Percentiles rank a stretch among this genome's conserved stretches.
These are phyloP conservation scores for Antechinus stuartii DNA, from an alignment of 2,113 vertebrate species.

Conservation along the genomic window DNA sequence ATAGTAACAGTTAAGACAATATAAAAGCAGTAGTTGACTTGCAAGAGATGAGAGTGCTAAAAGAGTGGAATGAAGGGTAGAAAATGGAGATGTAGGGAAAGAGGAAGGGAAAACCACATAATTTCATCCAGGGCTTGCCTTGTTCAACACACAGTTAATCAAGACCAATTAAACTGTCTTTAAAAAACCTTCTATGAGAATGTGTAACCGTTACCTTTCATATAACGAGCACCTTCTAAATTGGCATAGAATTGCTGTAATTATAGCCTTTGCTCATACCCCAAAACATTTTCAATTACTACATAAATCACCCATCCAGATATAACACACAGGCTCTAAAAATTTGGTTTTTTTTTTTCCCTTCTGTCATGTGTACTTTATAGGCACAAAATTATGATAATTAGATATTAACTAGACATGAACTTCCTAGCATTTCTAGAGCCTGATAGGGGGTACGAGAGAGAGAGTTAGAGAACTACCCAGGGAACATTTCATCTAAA, in stretches of 20 bases:
- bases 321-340: conserved; percentile 49
- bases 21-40: background rate
- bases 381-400: background rate
- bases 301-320: conserved; percentile 58
- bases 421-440: conserved; percentile 29
- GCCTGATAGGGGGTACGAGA: background rate
- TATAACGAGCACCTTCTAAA: conserved; percentile 35
- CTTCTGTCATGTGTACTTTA: conserved; percentile 19
- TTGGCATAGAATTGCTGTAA: conserved; percentile 16
- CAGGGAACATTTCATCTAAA: background rate
- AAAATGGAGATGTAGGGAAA: background rate
- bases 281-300: conserved; percentile 57
- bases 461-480: conserved; percentile 16
- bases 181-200: conserved; percentile 30
- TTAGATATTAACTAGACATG: conserved; percentile 14
- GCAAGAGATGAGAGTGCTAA: background rate
- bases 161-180: conserved; percentile 31
- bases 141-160: conserved; percentile 44
- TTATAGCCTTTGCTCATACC: conserved; percentile 30
- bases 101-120: background rate
- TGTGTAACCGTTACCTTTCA: conserved; percentile 25
- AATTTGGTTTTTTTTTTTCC: conserved; percentile 38
- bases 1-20: background rate
- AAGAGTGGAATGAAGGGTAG: background rate
- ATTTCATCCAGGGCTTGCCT: background rate